Evolutionary conservation across 1,140 invertebrate genomes (phyloP), one percentile per base, ranked within the genome.

Genomic region (Drosophila pandora): DNA sequence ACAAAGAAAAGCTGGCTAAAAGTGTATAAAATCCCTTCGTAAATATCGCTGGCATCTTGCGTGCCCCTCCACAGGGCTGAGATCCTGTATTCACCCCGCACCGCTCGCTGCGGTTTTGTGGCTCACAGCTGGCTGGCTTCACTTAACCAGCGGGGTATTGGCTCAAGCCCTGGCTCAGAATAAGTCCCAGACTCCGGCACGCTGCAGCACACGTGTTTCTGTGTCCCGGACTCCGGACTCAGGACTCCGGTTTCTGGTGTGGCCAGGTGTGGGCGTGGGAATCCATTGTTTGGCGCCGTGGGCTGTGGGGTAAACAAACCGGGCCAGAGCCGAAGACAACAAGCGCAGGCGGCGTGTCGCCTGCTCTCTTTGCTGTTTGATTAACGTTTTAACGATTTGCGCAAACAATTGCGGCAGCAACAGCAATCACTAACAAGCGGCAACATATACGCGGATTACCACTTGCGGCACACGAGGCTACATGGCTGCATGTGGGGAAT

Each of bases 321-420:
- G 63, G 63, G 63, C 63, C 28, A 37, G 34, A 37, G 21, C 12
- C n/a, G 39, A 13, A 10, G 25, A 28, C 25, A 28, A 28, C 25
- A 28, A 28, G 25, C 5, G 25, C 57, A 65, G 62, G 68, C 55
- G 73, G 59, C 80, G 72, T 63, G 74, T 81, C 75, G 84, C 74
- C 78, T 81, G 74, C 75, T 76, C 70, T 85, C 83, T 87, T 87
- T 79, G 62, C 74, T 87, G 78, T 85, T 87, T 85, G 82, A 85
- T 85, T 85, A 87, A 84, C 78, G 82, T 72, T 85, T 87, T 85
- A 85, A 85, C 82, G 82, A 85, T 85, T 85, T 85, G 78, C 45
- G 82, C 82, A 85, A 87, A 85, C 83, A 85, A 85, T 82, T 85
- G 82, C 39, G 72, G 59, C 81, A 60, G 72, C 59, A 71, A 65